phyloP scores from a whole-genome alignment of 2,888 invertebrate species.

The Hirtodrosophila duncani region DNA sequence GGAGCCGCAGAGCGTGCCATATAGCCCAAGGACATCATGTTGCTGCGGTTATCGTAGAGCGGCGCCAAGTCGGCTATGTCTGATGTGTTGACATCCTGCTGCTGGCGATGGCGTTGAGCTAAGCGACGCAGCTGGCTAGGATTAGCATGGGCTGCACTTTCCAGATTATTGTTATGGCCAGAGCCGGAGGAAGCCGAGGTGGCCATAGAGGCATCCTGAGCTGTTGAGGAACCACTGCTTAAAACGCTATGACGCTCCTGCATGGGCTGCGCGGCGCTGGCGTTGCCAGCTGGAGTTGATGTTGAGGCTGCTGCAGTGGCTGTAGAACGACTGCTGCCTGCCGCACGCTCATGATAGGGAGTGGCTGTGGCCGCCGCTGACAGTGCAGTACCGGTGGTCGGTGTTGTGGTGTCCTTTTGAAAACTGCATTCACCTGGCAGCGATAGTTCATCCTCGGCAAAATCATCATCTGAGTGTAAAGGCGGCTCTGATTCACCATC shows the following conservation, averaged over 20 bases:
- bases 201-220: constrained; percentile 71
- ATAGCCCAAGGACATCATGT: constrained; percentile 75
- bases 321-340: constrained; percentile 26
- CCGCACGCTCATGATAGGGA: constrained; percentile 62
- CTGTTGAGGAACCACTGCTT: constrained; percentile 75
- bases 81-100: constrained; percentile 62
- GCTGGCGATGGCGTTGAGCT: constrained; percentile 21
- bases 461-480: constrained; percentile 89
- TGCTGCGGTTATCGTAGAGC: constrained; percentile 75
- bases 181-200: constrained; percentile 67
- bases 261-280: constrained; percentile 16
- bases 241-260: constrained; percentile 76
- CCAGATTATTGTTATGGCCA: constrained; percentile 37
- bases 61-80: constrained; percentile 70
- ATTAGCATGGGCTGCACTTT: constrained; percentile 1
- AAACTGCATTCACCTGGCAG: constrained; percentile 79
- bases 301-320: constrained; percentile 27
- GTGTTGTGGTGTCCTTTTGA: constrained; percentile 62
- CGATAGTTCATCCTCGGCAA: constrained; percentile 90
- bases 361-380: constrained; percentile 37
- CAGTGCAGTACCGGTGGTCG: neutral
- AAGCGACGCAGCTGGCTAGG: constrained; percentile 45
- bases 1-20: constrained; percentile 55
- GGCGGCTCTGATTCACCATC: constrained; percentile 83
- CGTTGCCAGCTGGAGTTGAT: constrained; percentile 19